phyloP scores from a whole-genome alignment of 2,888 invertebrate species.

The Notodonta dromedarius region DNA sequence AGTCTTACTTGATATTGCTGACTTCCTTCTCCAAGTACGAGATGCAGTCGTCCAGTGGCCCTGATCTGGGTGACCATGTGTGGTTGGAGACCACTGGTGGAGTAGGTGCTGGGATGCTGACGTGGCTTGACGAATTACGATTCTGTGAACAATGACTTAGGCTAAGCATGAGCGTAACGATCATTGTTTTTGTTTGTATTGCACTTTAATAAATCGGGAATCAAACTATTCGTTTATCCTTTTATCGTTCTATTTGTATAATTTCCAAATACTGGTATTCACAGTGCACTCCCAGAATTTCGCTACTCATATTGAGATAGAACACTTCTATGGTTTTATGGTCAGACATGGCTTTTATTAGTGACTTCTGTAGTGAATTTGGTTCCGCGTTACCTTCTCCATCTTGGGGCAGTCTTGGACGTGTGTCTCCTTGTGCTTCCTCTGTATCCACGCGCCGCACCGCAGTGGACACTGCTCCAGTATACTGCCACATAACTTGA shows the following conservation, averaged over 20 bases:
- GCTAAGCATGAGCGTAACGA: too few relatives aligned
- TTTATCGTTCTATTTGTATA: too few relatives aligned
- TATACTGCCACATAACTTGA: slow-evolving; percentile 88
- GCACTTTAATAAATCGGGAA: too few relatives aligned
- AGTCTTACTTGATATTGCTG: slow-evolving; percentile 66
- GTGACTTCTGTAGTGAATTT: too few relatives aligned
- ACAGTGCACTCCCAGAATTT: too few relatives aligned
- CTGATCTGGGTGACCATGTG: slow-evolving; percentile 66
- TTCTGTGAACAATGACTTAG: slow-evolving; percentile 40
- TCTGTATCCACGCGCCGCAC: slow-evolving; percentile 88
- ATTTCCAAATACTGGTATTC: too few relatives aligned
- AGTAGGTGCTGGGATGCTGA: slow-evolving; percentile 56
- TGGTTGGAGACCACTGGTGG: slow-evolving; percentile 58
- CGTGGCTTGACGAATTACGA: slow-evolving; percentile 64
- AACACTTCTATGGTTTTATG: too few relatives aligned
- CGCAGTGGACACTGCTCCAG: slow-evolving; percentile 88
- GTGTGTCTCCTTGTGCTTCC: slow-evolving; percentile 86
- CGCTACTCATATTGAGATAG: too few relatives aligned
- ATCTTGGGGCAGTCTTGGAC: slow-evolving; percentile 72
- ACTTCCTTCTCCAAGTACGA: slow-evolving; percentile 74
- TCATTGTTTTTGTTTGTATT: too few relatives aligned
- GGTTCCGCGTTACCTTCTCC: slow-evolving; percentile 60
- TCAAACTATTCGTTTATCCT: too few relatives aligned
- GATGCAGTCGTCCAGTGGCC: slow-evolving; percentile 67
- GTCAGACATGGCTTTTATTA: too few relatives aligned